Evolutionary conservation across 2,113 vertebrate species (phyloP).

Genomic region (Ctenomys sociabilis): DNA sequence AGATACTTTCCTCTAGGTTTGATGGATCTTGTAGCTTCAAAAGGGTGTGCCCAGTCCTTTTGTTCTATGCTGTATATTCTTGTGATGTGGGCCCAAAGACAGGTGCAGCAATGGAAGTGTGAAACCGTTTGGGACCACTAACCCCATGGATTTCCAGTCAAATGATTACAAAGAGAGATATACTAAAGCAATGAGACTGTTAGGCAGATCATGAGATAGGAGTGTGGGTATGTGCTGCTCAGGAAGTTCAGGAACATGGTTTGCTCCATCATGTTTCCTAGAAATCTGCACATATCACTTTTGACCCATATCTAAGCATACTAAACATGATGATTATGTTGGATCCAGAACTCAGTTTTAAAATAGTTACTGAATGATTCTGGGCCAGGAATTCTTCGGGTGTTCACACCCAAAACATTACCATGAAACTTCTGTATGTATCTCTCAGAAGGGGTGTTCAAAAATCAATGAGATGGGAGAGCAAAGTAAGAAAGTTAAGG

Average conservation of each 20-base stretch:
- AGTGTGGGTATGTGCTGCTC: background rate
- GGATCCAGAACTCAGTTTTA: background rate
- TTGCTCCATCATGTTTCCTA: background rate
- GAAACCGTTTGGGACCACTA: background rate
- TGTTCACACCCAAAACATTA: background rate
- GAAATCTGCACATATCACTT: background rate
- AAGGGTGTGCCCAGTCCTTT: background rate
- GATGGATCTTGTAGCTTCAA: background rate
- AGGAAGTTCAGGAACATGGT: background rate
- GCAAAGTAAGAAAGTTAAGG: background rate
- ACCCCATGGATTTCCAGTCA: background rate
- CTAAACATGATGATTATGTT: background rate
- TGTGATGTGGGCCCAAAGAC: background rate
- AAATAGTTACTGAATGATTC: background rate
- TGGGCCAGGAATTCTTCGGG: background rate
- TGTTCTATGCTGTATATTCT: background rate
- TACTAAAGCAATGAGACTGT: background rate
- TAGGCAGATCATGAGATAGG: background rate
- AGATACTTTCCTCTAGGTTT: background rate
- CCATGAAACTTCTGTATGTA: background rate
- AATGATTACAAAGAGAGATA: background rate
- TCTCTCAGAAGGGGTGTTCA: background rate
- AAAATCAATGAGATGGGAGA: background rate
- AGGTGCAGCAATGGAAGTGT: background rate
- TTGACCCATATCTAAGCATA: background rate